Evolutionary conservation across 2,888 invertebrate genomes (phyloP).

Genomic region (Drosophila ezoana): DNA sequence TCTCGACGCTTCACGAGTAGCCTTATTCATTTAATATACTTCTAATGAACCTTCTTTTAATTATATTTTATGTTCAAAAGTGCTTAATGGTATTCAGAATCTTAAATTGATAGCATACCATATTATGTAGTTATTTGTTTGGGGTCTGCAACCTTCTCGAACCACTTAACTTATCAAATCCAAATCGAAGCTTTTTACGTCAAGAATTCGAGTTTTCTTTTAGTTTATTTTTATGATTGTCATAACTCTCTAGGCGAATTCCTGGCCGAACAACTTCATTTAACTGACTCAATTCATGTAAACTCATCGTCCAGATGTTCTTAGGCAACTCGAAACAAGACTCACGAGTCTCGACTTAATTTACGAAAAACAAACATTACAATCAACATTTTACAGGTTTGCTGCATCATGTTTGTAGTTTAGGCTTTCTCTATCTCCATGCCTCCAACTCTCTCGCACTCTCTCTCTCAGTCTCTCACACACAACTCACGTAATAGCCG

Average conservation of each 20-base stretch:
- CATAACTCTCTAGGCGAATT: constrained; percentile 32
- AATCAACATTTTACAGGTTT: constrained; percentile 61
- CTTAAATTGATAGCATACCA: too few species aligned
- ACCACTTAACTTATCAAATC: not conserved
- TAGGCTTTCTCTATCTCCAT: not conserved
- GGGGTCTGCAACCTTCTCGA: not conserved
- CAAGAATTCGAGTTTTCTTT: not conserved
- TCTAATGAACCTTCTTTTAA: too few species aligned
- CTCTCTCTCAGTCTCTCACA: not conserved
- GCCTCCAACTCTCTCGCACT: not conserved
- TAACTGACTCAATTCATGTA: constrained; percentile 58
- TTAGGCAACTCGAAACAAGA: constrained; percentile 27
- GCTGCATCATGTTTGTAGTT: constrained; percentile 46
- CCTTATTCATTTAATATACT: too few species aligned
- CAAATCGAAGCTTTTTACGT: not conserved
- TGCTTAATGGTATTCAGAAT: too few species aligned
- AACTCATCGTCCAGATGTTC: constrained; percentile 66
- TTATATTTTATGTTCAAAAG: too few species aligned
- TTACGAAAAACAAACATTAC: constrained; percentile 46
- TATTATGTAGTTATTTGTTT: too few species aligned
- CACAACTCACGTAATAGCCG: constrained; percentile 30
- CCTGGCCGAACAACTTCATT: constrained; percentile 58
- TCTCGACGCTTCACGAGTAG: too few species aligned
- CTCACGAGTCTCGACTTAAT: constrained; percentile 38
- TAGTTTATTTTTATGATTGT: constrained; percentile 23